These are phyloP conservation scores for Dynastes hyllus DNA, from an alignment of 2,888 invertebrate genomes.

Conservation along the genomic window DNA sequence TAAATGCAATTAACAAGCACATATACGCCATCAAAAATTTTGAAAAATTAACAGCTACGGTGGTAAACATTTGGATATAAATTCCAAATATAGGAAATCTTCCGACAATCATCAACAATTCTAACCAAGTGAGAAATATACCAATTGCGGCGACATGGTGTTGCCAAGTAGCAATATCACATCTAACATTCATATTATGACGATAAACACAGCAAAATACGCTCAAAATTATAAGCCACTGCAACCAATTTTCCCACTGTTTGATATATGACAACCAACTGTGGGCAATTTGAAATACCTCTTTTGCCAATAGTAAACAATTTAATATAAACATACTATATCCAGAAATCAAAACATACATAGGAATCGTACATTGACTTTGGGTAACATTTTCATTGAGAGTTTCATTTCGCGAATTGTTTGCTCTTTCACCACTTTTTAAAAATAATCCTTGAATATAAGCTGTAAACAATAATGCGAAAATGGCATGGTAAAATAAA, in stretches of 20 bases:
- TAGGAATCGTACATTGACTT: conserved; percentile 61
- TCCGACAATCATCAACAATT: conserved; percentile 89
- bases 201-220: conserved; percentile 80
- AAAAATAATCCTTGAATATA: conserved; percentile 80
- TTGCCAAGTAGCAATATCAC: conserved; percentile 77
- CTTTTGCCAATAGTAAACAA: conserved; percentile 79
- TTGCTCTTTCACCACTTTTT: conserved; percentile 67
- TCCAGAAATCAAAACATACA: conserved; percentile 68
- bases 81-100: conserved; percentile 90
- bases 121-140: conserved; percentile 87
- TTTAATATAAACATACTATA: conserved; percentile 79
- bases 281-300: conserved; percentile 85
- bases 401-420: not conserved
- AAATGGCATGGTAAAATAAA: conserved; percentile 83
- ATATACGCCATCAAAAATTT: conserved; percentile 88
- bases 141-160: conserved; percentile 87
- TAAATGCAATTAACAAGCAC: conserved; percentile 86
- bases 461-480: conserved; percentile 83
- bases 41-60: conserved; percentile 87
- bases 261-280: conserved; percentile 82
- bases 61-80: conserved; percentile 92
- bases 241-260: conserved; percentile 91
- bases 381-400: not conserved
- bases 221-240: conserved; percentile 84
- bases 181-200: conserved; percentile 59